Evolutionary conservation across 2,113 vertebrate genomes (phyloP).

Genomic region (Planiliza haematocheilus): DNA sequence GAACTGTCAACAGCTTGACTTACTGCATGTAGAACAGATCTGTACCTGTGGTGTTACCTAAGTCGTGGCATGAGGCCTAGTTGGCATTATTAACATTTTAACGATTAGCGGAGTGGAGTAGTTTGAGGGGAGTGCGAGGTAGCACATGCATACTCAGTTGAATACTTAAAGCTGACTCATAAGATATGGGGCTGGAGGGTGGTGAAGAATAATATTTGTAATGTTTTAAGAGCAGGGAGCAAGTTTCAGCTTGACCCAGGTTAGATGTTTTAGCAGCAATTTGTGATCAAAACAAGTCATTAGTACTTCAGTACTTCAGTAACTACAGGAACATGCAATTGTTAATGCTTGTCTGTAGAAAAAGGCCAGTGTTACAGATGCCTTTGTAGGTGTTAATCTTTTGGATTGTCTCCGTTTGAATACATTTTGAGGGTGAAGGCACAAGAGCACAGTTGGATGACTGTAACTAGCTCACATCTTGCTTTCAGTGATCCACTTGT

Average conservation of each 20-base stretch:
- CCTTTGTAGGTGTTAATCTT: too few relatives aligned
- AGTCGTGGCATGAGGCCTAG: slow-evolving; percentile 21
- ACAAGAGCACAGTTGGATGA: slow-evolving; percentile 4
- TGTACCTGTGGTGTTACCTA: slow-evolving; percentile 9
- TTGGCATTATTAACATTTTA: slow-evolving; percentile 38
- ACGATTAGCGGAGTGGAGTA: slow-evolving; percentile 25
- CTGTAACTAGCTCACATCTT: background rate
- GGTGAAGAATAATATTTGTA: slow-evolving; percentile 9
- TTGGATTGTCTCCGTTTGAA: background rate
- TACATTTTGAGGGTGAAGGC: background rate
- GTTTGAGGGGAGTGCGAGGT: slow-evolving; percentile 20
- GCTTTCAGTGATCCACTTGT: background rate
- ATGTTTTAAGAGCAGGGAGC: slow-evolving; percentile 12
- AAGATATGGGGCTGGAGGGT: background rate
- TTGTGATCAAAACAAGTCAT: slow-evolving; percentile 7
- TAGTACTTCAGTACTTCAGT: background rate
- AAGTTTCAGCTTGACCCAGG: slow-evolving; percentile 7
- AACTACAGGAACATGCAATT: background rate
- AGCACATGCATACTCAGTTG: slow-evolving; percentile 22
- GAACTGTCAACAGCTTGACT: background rate
- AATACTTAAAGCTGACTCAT: slow-evolving; percentile 40
- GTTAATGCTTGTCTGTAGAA: background rate
- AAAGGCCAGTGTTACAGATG: too few relatives aligned
- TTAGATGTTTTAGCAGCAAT: slow-evolving; percentile 3
- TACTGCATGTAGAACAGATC: background rate